phyloP scores from a whole-genome alignment of 2,797 vertebrate genomes.

The Rhinoraja longicauda region DNA sequence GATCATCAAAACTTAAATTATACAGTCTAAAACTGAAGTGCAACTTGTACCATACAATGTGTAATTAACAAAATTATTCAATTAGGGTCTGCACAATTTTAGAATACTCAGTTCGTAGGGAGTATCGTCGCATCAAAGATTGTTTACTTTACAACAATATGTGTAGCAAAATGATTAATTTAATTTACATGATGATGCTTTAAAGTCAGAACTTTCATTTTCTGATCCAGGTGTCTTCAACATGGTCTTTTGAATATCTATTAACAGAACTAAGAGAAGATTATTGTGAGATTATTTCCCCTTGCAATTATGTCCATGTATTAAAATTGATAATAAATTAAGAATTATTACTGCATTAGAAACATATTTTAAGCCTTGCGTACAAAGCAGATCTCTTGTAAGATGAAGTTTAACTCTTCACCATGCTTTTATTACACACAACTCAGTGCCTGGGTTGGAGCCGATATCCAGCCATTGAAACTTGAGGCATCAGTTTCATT shows the following conservation, averaged over 20 bases:
- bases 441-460: background rate
- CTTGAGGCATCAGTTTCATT: too few species aligned
- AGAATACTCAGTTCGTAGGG: background rate
- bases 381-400: background rate
- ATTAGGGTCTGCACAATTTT: conserved; percentile 4
- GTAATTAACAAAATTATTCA: conserved; percentile 12
- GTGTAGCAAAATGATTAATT: conserved; percentile 26
- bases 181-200: conserved; percentile 30
- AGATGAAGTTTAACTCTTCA: background rate
- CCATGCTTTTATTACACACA: background rate
- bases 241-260: background rate
- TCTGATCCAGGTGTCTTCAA: conserved; percentile 27
- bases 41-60: conserved; percentile 19
- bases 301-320: background rate
- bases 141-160: conserved; percentile 25
- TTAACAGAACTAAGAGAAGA: conserved; percentile 19
- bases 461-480: too few species aligned
- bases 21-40: conserved; percentile 9
- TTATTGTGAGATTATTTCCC: background rate
- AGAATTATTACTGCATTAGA: background rate
- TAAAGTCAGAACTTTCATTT: conserved; percentile 10
- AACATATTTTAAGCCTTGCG: background rate
- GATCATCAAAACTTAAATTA: conserved; percentile 19
- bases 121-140: background rate
- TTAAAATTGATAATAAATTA: background rate